phyloP scores from a whole-genome alignment of 2,113 vertebrate genomes.

The Paramormyrops kingsleyae region DNA sequence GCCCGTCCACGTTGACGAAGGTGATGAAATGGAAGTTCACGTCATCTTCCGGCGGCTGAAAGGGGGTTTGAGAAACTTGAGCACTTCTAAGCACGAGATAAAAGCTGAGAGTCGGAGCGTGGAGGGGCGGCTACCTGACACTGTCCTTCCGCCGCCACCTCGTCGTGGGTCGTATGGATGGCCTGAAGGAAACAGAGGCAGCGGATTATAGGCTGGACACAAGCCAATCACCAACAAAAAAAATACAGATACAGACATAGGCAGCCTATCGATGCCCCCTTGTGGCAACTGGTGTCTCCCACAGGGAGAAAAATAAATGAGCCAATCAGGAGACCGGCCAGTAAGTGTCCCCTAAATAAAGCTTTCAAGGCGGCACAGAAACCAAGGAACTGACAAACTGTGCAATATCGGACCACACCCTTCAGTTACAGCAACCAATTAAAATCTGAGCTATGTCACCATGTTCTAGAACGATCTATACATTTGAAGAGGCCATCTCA shows the following conservation, averaged over 20 bases:
- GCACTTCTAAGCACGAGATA: not conserved
- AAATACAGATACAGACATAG: not conserved
- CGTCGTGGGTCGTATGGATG: constrained; percentile 80
- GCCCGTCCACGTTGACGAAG: constrained; percentile 77
- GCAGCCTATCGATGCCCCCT: not conserved
- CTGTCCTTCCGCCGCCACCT: constrained; percentile 79
- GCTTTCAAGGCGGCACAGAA: not conserved
- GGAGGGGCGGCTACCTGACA: constrained; percentile 69
- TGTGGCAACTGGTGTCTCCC: not conserved
- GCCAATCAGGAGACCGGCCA: not conserved
- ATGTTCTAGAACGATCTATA: not conserved
- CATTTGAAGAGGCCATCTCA: not conserved
- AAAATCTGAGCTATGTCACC: not conserved
- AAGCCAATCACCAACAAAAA: not conserved
- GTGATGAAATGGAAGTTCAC: constrained; percentile 93
- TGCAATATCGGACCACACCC: not conserved
- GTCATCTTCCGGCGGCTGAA: constrained; percentile 69
- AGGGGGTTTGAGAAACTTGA: constrained; percentile 34
- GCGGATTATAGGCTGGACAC: not conserved
- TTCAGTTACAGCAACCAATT: not conserved
- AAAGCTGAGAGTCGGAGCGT: too few species aligned
- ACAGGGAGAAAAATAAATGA: not conserved
- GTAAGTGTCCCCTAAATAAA: not conserved
- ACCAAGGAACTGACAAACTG: not conserved
- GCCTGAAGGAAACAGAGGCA: constrained; percentile 54